Evolutionary conservation across 2,113 vertebrate species (phyloP).

Genomic region (Anguilla japonica): DNA sequence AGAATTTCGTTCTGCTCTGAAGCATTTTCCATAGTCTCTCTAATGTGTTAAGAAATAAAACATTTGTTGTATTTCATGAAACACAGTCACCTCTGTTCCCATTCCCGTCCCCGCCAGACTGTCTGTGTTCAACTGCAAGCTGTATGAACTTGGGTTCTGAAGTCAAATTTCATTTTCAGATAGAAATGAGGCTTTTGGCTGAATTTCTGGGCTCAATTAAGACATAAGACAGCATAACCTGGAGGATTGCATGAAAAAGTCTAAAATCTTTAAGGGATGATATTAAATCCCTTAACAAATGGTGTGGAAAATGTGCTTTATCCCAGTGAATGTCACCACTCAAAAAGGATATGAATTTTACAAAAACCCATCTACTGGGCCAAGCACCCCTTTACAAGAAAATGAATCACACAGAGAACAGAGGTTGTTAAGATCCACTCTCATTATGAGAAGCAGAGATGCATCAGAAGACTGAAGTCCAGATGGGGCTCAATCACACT

Average conservation of each 20-base stretch:
- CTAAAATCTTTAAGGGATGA: not conserved
- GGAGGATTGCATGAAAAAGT: not conserved
- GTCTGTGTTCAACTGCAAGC: not conserved
- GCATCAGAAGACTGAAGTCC: not conserved
- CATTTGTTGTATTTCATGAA: not conserved
- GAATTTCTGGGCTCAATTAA: not conserved
- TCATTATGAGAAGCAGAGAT: not conserved
- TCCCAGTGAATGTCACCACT: not conserved
- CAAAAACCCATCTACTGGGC: not conserved
- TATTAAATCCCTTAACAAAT: not conserved
- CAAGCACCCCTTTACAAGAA: not conserved
- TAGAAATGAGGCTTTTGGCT: not conserved
- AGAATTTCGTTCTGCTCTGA: not conserved
- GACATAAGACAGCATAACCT: not conserved
- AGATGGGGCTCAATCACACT: not conserved
- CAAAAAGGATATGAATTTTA: not conserved
- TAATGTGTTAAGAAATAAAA: not conserved
- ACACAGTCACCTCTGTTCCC: not conserved
- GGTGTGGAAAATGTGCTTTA: not conserved
- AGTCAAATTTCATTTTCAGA: not conserved
- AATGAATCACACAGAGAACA: not conserved
- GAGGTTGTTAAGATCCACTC: not conserved
- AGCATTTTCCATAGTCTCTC: not conserved
- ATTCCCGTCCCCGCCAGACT: not conserved
- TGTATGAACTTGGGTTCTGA: not conserved